Evolutionary conservation across 2,888 invertebrate genomes (phyloP), one percentile per base, ranked within the genome.

Genomic region (Cryptocephalus moraei): DNA sequence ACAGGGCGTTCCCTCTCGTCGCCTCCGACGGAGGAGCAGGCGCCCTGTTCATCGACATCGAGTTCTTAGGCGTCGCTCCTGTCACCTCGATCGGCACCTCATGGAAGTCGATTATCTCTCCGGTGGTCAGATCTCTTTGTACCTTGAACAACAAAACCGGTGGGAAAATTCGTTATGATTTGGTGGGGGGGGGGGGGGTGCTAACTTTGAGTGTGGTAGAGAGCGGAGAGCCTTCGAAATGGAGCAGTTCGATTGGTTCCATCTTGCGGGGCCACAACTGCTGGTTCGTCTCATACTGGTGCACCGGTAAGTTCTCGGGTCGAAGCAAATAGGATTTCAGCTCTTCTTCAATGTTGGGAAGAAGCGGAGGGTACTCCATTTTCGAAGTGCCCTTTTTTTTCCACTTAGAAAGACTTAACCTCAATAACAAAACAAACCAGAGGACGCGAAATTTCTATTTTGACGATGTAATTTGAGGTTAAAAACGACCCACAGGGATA

Each of bases 11-110:
- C 11, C 93, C 93, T 58, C 82, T 75, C 0, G 86, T 78, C 42
- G 83, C 78, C 61, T 86, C 79, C 39, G 75, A 74, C 3, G 84
- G 78, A 8, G 85, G 80, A 38, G 84, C 78, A 0, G 91, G 91
- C 14, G 86, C 82, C 56, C 92, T 74, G 34, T 78, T 78, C 75
- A 93, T 80, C 0, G 91, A 91, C 66, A 86, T 77, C 4, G 87
- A 88, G 68, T 86, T 89, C 60, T 76, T 78, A 1, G 84, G 77
- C 52, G 78, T 82, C 46, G 79, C 77, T 4, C 82, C 83, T 41
- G 77, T 76, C 57, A 77, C 75, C 53, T 77, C 72, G 4, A 78
- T 57, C 14, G 70, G 62, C 0, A 79, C 75, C 66, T 85, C 84
- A 33, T 74, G 71, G 58, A 86, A 84, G 53, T 83, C 82, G 8